Percentiles rank a stretch among this genome's conserved stretches.
Conservation (phyloP, 2,888 invertebrate species). For the Vesta saturnalis region DNA sequence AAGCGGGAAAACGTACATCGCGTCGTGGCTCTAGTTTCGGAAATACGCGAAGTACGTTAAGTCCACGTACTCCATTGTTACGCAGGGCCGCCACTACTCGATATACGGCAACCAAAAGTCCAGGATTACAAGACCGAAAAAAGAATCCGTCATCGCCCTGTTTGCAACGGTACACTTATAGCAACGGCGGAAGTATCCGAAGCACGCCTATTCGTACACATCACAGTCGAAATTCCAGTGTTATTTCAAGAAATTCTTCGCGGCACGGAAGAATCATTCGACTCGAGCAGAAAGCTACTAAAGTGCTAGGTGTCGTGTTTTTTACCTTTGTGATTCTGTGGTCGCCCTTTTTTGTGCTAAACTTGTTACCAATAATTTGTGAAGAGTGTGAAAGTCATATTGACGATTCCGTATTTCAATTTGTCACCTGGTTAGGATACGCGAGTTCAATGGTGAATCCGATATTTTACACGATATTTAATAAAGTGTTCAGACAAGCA, state of each 20-base stretch:
- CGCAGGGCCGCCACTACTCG: conserved; percentile 71
- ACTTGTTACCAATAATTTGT: conserved; percentile 86
- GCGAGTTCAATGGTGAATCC: conserved; percentile 96
- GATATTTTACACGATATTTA: conserved; percentile 95
- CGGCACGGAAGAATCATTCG: conserved; percentile 85
- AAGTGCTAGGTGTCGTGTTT: conserved; percentile 93
- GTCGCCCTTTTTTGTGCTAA: conserved; percentile 95
- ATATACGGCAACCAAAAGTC: conserved; percentile 62
- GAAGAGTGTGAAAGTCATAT: conserved; percentile 80
- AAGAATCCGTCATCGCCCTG: conserved; percentile 69
- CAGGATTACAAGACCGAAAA: conserved; percentile 50
- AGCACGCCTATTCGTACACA: conserved; percentile 67
- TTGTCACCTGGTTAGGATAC: conserved; percentile 93
- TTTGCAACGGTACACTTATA: conserved; percentile 61
- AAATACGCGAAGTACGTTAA: conserved; percentile 70
- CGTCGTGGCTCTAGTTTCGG: conserved; percentile 76
- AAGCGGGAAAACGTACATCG: conserved; percentile 66
- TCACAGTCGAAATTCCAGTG: conserved; percentile 83
- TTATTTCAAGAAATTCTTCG: conserved; percentile 82
- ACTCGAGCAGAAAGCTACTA: conserved; percentile 95
- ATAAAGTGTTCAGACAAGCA: conserved; percentile 91
- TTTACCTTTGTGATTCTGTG: conserved; percentile 94
- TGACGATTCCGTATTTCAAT: conserved; percentile 82
- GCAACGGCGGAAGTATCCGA: conserved; percentile 34
- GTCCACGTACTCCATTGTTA: conserved; percentile 61